These are phyloP conservation scores for Anagyrus pseudococci DNA, from an alignment of 2,888 invertebrate genomes.

Conservation along the genomic window DNA sequence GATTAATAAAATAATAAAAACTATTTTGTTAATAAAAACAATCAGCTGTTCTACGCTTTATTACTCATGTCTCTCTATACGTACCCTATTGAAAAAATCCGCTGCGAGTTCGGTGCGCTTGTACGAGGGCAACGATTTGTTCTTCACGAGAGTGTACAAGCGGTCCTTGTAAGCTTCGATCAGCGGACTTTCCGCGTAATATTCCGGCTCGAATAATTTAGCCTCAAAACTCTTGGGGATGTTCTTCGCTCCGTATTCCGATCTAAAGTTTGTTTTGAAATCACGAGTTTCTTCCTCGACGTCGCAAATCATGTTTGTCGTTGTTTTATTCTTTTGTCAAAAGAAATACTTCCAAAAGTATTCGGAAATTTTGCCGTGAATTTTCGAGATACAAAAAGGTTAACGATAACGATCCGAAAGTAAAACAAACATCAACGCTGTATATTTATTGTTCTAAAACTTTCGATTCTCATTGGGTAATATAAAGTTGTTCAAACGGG, in stretches of 20 bases:
- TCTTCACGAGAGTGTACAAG: slow-evolving; percentile 6
- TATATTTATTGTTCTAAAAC: too few relatives aligned
- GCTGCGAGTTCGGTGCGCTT: not conserved
- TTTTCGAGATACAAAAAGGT: too few relatives aligned
- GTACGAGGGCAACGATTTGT: slow-evolving; percentile 1
- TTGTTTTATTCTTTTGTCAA: not conserved
- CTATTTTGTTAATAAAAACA: slow-evolving; percentile 35
- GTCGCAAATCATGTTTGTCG: slow-evolving; percentile 46
- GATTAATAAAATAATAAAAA: slow-evolving; percentile 15
- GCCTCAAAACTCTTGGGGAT: slow-evolving; percentile 8
- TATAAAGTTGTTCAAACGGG: too few relatives aligned
- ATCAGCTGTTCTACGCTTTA: not conserved
- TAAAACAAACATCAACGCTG: too few relatives aligned
- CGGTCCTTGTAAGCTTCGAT: slow-evolving; percentile 19
- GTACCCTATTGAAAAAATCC: slow-evolving; percentile 13
- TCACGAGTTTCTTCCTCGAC: slow-evolving; percentile 50
- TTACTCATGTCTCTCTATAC: not conserved
- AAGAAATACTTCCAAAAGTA: too few relatives aligned
- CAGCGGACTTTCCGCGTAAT: slow-evolving; percentile 14
- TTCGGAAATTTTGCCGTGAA: too few relatives aligned
- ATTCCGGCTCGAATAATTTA: slow-evolving; percentile 9
- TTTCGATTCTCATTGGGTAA: too few relatives aligned
- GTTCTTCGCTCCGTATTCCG: slow-evolving; percentile 40
- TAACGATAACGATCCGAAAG: too few relatives aligned
- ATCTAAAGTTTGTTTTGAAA: slow-evolving; percentile 48